Conservation (phyloP, 2,888 invertebrate genomes). For the Cephus nigrinus region DNA sequence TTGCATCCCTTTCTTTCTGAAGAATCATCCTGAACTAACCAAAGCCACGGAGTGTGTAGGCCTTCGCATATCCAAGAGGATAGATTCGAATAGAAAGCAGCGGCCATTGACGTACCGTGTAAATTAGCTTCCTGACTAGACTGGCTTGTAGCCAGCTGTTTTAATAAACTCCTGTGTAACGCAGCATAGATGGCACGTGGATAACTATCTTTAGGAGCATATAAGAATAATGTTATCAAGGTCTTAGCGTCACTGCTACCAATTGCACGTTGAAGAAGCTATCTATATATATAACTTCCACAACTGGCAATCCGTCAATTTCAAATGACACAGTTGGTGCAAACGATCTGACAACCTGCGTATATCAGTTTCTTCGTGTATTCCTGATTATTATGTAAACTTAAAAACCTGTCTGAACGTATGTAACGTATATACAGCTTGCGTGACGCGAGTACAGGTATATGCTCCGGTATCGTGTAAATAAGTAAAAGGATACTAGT, state of each 20-base stretch:
- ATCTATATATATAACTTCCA: background rate
- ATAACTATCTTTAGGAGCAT: background rate
- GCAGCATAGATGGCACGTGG: background rate
- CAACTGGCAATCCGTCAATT: background rate
- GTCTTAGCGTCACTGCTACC: background rate
- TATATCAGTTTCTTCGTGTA: background rate
- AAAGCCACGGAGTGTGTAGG: background rate
- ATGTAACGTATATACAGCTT: background rate
- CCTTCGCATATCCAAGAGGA: background rate
- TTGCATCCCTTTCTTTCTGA: background rate
- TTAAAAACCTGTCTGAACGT: background rate
- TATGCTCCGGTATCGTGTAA: background rate
- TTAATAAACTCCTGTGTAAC: conserved; percentile 11
- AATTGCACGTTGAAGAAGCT: background rate
- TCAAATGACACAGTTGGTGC: background rate
- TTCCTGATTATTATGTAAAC: background rate
- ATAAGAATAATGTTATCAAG: background rate
- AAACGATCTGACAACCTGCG: background rate
- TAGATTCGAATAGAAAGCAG: background rate
- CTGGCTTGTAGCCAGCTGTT: conserved; percentile 11
- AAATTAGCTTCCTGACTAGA: background rate
- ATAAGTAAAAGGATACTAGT: background rate
- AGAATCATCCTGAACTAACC: background rate
- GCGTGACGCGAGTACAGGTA: background rate
- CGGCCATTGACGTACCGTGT: background rate